These are phyloP conservation scores for Napeogenes sylphis DNA, from an alignment of 2,888 invertebrate genomes.

Conservation along the genomic window DNA sequence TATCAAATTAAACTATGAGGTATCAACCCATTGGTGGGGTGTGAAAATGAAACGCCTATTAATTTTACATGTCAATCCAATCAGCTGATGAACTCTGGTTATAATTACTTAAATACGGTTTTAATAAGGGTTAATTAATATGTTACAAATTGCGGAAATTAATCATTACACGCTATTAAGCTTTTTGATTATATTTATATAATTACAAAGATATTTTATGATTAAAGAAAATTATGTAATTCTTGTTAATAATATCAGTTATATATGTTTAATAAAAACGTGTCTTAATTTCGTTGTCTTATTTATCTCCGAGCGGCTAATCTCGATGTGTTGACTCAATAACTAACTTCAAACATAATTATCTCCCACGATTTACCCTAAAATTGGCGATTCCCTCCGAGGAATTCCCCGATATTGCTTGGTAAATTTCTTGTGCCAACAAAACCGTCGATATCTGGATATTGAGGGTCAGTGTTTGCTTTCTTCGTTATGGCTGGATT, in stretches of 20 bases:
- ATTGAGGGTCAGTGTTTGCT: slow-evolving; percentile 73
- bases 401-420: slow-evolving; percentile 63
- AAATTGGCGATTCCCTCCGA: slow-evolving; percentile 68
- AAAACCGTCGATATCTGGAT: slow-evolving; percentile 55
- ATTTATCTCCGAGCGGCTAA: slow-evolving; percentile 41
- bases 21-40: slow-evolving; percentile 46
- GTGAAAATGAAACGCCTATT: slow-evolving; percentile 40
- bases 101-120: neutral
- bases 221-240: neutral
- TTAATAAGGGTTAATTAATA: neutral
- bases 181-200: too few species aligned
- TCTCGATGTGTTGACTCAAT: slow-evolving; percentile 70
- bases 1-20: slow-evolving; percentile 65
- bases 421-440: slow-evolving; percentile 76
- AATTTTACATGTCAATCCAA: slow-evolving; percentile 8
- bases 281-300: slow-evolving; percentile 4
- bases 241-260: neutral
- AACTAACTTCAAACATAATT: slow-evolving; percentile 78
- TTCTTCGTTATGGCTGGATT: slow-evolving; percentile 72
- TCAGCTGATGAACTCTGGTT: neutral
- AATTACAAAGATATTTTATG: too few species aligned
- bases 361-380: slow-evolving; percentile 73
- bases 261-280: slow-evolving; percentile 4
- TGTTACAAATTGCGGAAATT: neutral
- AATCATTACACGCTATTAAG: neutral